Percentiles rank a stretch among this genome's conserved stretches.
phyloP scores from a whole-genome alignment of 2,888 invertebrate species.

The Campaea margaritaria region DNA sequence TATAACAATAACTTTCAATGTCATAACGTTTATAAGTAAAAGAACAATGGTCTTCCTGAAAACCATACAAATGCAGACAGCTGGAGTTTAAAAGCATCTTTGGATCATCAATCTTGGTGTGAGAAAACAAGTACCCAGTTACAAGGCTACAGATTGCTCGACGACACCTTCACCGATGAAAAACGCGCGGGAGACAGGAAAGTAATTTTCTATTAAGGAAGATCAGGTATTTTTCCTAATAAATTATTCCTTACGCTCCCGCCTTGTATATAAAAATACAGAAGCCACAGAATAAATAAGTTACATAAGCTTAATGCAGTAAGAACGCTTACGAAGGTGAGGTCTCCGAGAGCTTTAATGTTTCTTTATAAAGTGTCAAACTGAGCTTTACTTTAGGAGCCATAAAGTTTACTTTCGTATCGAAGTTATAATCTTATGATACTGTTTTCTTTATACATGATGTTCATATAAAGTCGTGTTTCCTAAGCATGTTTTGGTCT shows the following conservation, averaged over 20 bases:
- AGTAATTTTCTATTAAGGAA: constrained; percentile 13
- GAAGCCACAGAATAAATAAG: constrained; percentile 46
- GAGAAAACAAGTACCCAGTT: constrained; percentile 13
- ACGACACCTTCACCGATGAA: not conserved
- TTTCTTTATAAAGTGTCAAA: constrained; percentile 5
- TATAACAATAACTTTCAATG: constrained; percentile 75
- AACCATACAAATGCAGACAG: constrained; percentile 17
- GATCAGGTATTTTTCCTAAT: constrained; percentile 10
- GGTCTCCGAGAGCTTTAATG: constrained; percentile 37
- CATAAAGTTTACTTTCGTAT: not conserved
- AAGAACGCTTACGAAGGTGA: constrained; percentile 41
- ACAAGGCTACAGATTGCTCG: constrained; percentile 7
- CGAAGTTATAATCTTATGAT: constrained; percentile 2
- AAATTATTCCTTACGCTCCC: constrained; percentile 14
- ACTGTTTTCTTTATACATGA: constrained; percentile 2
- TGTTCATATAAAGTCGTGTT: too few species aligned
- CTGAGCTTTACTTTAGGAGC: not conserved
- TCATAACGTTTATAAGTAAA: constrained; percentile 54
- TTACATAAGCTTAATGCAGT: constrained; percentile 36
- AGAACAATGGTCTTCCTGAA: constrained; percentile 42
- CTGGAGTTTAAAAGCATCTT: constrained; percentile 18
- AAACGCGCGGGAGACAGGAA: constrained; percentile 1
- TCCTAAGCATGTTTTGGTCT: too few species aligned
- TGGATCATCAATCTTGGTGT: constrained; percentile 5
- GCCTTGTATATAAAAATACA: constrained; percentile 38